Conservation (phyloP, 2,888 invertebrate genomes). For the Limenitis camilla region DNA sequence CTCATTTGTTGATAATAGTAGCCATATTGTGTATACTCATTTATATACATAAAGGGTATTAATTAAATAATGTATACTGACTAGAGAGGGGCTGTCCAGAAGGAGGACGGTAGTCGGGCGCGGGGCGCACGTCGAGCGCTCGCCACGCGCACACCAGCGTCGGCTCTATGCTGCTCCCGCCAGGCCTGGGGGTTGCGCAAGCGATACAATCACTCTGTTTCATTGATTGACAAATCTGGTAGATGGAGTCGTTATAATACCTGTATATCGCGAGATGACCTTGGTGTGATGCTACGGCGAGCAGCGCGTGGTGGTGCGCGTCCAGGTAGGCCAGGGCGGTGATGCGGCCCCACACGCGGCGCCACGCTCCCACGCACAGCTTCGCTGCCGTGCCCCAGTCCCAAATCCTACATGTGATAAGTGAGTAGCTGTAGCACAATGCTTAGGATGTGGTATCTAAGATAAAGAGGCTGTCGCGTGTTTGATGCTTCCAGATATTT, state of each 20-base stretch:
- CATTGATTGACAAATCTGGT: not conserved
- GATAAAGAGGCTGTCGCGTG: not conserved
- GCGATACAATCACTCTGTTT: no score
- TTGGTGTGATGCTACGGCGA: conserved; percentile 85
- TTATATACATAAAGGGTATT: no score
- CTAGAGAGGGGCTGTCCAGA: conserved; percentile 62
- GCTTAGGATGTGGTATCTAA: no score
- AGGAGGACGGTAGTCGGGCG: conserved; percentile 57
- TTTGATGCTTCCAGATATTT: not conserved
- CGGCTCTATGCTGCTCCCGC: conserved; percentile 47
- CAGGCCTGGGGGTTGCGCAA: conserved; percentile 30
- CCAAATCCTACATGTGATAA: conserved; percentile 74
- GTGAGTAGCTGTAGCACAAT: no score
- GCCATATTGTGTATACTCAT: conserved; percentile 6
- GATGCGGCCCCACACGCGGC: conserved; percentile 76
- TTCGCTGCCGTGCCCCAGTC: conserved; percentile 86
- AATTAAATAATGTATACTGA: conserved; percentile 37
- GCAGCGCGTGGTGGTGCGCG: conserved; percentile 84
- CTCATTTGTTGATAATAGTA: no score
- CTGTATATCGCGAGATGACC: conserved; percentile 84
- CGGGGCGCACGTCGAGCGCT: conserved; percentile 79
- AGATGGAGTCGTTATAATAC: conserved; percentile 14
- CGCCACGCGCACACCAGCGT: conserved; percentile 85
- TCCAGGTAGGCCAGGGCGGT: conserved; percentile 91
- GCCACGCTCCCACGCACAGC: conserved; percentile 77